A percentile compares a stretch with the other conserved stretches of the same genome.
These are phyloP conservation scores for Tetramorium bicarinatum DNA, from an alignment of 2,888 invertebrate genomes.

Conservation along the genomic window DNA sequence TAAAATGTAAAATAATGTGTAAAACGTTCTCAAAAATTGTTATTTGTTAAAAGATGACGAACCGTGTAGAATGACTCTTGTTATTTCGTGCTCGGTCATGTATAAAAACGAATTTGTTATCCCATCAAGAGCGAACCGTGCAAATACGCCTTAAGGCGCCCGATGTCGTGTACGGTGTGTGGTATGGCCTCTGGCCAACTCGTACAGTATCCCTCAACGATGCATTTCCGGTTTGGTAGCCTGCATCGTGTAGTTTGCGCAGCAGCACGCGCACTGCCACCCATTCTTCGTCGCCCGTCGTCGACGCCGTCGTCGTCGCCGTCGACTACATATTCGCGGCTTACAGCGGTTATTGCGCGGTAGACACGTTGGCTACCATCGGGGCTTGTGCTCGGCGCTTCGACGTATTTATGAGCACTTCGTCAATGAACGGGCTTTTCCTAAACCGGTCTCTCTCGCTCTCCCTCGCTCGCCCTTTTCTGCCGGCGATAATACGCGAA, in stretches of 20 bases:
- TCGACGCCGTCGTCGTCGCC: conserved; percentile 42
- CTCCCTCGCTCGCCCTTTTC: neutral
- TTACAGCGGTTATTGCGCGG: conserved; percentile 39
- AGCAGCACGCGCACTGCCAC: conserved; percentile 40
- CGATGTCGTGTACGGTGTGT: conserved; percentile 56
- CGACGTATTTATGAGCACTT: conserved; percentile 72
- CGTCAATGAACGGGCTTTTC: conserved; percentile 69
- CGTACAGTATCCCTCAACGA: conserved; percentile 62
- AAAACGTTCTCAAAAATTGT: conserved; percentile 1
- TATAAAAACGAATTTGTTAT: conserved; percentile 24
- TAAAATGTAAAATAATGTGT: neutral
- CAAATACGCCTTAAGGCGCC: conserved; percentile 37
- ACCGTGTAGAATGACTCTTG: neutral
- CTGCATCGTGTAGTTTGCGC: conserved; percentile 38
- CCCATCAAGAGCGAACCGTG: conserved; percentile 16
- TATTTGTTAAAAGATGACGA: neutral
- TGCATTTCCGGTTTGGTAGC: conserved; percentile 76
- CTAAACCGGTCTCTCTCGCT: conserved; percentile 61
- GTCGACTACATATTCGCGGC: conserved; percentile 30
- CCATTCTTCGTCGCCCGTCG: conserved; percentile 34
- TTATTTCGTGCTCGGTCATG: neutral
- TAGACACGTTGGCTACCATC: conserved; percentile 65
- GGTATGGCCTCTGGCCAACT: conserved; percentile 61
- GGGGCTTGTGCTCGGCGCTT: conserved; percentile 30
- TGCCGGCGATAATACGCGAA: conserved; percentile 52